Base-by-base conservation (phyloP, 2,888 invertebrate species). In the Mesorhabditis spiculigera region DNA sequence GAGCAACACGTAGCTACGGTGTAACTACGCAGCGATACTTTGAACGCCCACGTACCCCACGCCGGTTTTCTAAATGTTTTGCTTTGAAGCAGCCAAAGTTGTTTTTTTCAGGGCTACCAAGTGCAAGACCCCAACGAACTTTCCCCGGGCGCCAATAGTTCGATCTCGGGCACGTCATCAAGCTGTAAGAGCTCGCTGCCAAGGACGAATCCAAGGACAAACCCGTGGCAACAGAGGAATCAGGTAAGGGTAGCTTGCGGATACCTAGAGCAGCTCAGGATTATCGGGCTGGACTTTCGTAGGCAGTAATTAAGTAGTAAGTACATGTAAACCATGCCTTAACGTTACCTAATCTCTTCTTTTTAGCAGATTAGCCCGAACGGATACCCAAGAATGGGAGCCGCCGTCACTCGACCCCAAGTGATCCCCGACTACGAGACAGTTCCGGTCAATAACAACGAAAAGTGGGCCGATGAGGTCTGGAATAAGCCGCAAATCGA, bases 151-250 rank as follows among this genome's bases (percentile, higher is more conserved):
- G 68, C 61, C 43, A 61, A 62, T 43, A 62, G 68, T 4, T 68
- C 68, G n/a, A 61, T 62, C 10, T 68, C 68, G 5, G 68, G 62
- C 16, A 45, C 63, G 8, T 64, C 68, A 5, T n/a, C 63, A 45
- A 68, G 68, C 68, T 16, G 45, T 16, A 68, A 68, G 65, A 68
- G 64, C 45, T 68, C 68, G 41, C 45, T 68, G 4, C 68, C 68
- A 45, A 68, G 68, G 68, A 43, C 41, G 28, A 62, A 44, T 42
- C 5, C 43, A 6, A 1, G 43, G 10, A 66, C 43, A 8, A 45
- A 10, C 45, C 28, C 65, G 42, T 41, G 16, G 16, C 16, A 64
- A 64, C 28, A n/a, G n/a, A 28, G 64, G 16, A 64, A n/a, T 64
- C 16, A n/a, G 16, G 41, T 28, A 64, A 13, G 8, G 64, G 43